A percentile compares a stretch with the other conserved stretches of the same genome.
Evolutionary conservation across 2,797 vertebrate species (phyloP).

Genomic region (Synanceia verrucosa): DNA sequence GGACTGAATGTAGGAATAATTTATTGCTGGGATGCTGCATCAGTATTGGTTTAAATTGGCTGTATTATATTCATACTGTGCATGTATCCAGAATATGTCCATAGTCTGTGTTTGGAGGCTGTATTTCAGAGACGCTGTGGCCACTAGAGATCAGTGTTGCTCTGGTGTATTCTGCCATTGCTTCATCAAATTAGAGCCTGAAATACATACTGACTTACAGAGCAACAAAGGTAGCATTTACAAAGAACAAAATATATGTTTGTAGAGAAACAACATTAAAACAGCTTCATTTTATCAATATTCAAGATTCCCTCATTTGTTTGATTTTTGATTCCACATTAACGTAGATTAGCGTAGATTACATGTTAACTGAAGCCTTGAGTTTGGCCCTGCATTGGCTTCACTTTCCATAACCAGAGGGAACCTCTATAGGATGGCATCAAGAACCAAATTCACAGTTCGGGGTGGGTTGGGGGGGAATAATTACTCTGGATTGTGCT

Average conservation of each 20-base stretch:
- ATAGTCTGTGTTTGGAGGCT: not conserved
- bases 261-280: not conserved
- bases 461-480: too few species aligned
- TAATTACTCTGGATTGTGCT: too few species aligned
- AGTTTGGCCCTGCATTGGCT: too few species aligned
- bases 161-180: not conserved
- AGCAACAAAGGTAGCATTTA: not conserved
- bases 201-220: not conserved
- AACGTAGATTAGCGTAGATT: too few species aligned
- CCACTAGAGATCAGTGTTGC: constrained; percentile 49
- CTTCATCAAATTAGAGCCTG: not conserved
- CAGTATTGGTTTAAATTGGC: not conserved
- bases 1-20: not conserved
- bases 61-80: not conserved
- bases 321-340: too few species aligned
- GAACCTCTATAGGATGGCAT: too few species aligned
- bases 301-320: too few species aligned
- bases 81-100: not conserved
- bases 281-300: too few species aligned
- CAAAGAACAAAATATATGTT: not conserved
- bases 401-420: too few species aligned
- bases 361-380: too few species aligned
- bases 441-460: too few species aligned
- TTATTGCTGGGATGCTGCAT: not conserved
- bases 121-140: not conserved